Evolutionary conservation across 2,797 vertebrate species (phyloP), one percentile per base, ranked within the genome.

Genomic region (Echiichthys vipera): DNA sequence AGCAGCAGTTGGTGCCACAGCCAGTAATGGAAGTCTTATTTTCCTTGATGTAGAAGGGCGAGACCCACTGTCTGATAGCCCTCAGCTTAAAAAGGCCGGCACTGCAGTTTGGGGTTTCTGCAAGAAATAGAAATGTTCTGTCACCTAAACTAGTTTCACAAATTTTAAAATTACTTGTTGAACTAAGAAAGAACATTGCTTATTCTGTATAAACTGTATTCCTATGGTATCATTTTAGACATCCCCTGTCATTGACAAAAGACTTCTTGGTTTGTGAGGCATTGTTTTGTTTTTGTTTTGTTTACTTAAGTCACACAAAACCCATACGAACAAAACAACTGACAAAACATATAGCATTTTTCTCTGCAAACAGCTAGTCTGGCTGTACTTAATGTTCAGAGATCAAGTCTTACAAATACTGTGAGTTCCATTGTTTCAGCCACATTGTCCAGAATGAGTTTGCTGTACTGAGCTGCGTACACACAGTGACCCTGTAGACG

Each of bases 1-100:
- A 88, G 90, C 89, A 88, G 88, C 91, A 91, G 89, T 91, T 92
- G 92, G 88, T 86, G 86, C 79, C 74, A 71, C 78, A 78, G 87
- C 77, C 83, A 7, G 90, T 92, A 93, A 93, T 93, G 90, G 86
- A 94, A 93, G 89, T 91, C 89, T 93, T 88, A 89, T 91, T 93
- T 88, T 70, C 77, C 83, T 89, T 90, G 86, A 93, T 90, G 84
- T 85, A 86, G 63, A 79, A 86, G 84, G 79, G 84, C 65, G 34
- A 87, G 83, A 80, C 77, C 74, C 64, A 22, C 65, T 37, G 77
- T 68, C 85, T 74, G 81, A 88, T 78, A 74, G 86, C 63, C 83
- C 56, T 80, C 73, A 65, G 78, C 56, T 42, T 83, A 77, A 87
- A 80, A 78, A 63, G 70, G 50, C 51, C 15, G 2, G 30, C 29